phyloP scores from a whole-genome alignment of 2,113 vertebrate genomes.

The Odocoileus virginianus region DNA sequence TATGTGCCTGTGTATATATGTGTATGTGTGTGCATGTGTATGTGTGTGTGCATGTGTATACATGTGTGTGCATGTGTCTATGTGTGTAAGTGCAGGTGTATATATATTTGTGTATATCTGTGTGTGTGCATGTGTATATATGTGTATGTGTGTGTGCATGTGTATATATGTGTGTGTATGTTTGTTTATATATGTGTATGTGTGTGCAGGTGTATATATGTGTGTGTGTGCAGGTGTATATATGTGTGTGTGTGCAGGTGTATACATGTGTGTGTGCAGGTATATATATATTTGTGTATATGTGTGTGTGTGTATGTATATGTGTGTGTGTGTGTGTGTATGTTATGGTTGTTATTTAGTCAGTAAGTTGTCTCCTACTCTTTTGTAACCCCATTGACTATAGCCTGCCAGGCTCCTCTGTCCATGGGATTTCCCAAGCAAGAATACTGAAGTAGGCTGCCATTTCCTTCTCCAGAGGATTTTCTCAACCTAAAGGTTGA shows the following conservation, averaged over 20 bases:
- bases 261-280: accelerated
- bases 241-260: too few species aligned
- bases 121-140: accelerated
- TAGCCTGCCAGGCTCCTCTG: background rate
- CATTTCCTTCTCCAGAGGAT: background rate
- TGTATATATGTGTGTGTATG: background rate
- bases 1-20: background rate
- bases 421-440: background rate
- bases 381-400: background rate
- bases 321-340: background rate
- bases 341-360: background rate
- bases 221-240: too few species aligned
- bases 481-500: background rate
- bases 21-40: too few species aligned
- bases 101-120: accelerated
- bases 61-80: accelerated
- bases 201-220: accelerated
- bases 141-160: too few species aligned
- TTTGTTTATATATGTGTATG: background rate
- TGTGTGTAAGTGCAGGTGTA: background rate
- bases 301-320: too few species aligned
- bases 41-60: too few species aligned
- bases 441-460: background rate
- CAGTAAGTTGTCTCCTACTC: background rate
- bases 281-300: too few species aligned